Percentiles rank a stretch among this genome's conserved stretches.
These are phyloP conservation scores for Cossypha niveicapilla DNA, from an alignment of 2,797 vertebrate species.

Conservation along the genomic window DNA sequence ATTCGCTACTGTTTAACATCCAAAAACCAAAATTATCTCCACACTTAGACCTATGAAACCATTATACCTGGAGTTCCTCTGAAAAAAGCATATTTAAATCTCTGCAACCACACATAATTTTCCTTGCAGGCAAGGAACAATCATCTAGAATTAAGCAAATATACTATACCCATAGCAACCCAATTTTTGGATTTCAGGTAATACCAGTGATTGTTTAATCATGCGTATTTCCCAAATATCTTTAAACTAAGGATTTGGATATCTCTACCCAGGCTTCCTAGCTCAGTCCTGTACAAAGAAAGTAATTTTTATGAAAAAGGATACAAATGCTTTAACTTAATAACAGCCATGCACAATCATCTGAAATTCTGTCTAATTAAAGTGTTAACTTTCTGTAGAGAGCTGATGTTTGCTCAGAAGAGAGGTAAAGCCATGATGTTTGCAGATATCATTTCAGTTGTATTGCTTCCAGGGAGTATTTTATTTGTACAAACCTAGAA, in stretches of 20 bases:
- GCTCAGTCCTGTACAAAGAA: neutral
- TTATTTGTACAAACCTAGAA: slow-evolving; percentile 71
- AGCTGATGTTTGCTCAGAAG: slow-evolving; percentile 62
- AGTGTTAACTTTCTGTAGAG: slow-evolving; percentile 65
- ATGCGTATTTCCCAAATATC: neutral
- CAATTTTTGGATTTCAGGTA: slow-evolving; percentile 63
- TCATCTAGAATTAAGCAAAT: slow-evolving; percentile 65
- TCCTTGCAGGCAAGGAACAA: slow-evolving; percentile 63
- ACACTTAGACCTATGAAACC: slow-evolving; percentile 18
- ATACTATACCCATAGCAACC: slow-evolving; percentile 45
- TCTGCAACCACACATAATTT: slow-evolving; percentile 50
- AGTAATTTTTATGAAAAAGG: neutral
- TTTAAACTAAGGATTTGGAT: slow-evolving; percentile 58
- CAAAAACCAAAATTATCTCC: slow-evolving; percentile 48
- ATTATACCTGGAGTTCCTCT: slow-evolving; percentile 52
- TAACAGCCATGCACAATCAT: neutral
- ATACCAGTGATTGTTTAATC: slow-evolving; percentile 63
- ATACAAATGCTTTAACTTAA: slow-evolving; percentile 28
- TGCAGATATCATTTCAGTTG: slow-evolving; percentile 52
- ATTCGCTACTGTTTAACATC: slow-evolving; percentile 17
- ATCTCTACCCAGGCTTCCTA: slow-evolving; percentile 5
- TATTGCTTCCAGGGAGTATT: slow-evolving; percentile 60
- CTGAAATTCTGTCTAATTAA: slow-evolving; percentile 60
- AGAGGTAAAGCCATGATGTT: slow-evolving; percentile 42
- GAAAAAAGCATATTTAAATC: slow-evolving; percentile 49